phyloP scores from a whole-genome alignment of 2,113 vertebrate genomes.

The Himantopus leucocephalus region DNA sequence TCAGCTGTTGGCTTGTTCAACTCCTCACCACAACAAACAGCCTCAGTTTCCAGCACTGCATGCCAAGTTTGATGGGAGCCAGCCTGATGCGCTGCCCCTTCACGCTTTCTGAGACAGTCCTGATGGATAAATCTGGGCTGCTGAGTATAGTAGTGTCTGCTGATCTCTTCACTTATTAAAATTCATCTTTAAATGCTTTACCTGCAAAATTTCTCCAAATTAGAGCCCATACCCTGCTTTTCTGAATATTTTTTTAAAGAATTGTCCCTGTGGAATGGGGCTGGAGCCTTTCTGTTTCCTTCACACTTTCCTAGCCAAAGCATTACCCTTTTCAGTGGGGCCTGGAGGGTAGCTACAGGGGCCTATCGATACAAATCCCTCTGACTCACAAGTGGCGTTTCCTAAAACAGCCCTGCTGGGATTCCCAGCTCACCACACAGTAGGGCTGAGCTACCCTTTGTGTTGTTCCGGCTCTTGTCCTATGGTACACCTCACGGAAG shows the following conservation, averaged over 20 bases:
- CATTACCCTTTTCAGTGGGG: background rate
- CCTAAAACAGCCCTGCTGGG: background rate
- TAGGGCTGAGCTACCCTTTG: background rate
- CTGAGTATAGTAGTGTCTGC: background rate
- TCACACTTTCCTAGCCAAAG: background rate
- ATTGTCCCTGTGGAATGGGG: background rate
- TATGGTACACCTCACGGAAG: background rate
- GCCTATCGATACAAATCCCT: background rate
- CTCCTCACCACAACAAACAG: background rate
- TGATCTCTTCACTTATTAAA: background rate
- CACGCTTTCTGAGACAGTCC: background rate
- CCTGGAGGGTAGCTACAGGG: background rate
- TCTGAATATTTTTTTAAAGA: background rate
- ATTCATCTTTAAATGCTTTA: background rate
- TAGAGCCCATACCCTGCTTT: background rate
- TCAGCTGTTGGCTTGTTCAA: background rate
- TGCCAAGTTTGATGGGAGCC: fast-evolving
- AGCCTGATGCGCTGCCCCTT: background rate
- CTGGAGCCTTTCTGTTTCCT: background rate
- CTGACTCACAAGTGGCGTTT: fast-evolving
- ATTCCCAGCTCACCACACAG: background rate
- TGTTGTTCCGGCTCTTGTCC: background rate
- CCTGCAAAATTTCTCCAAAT: background rate
- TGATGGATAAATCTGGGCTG: background rate
- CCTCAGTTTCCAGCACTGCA: background rate